Evolutionary conservation across 2,888 invertebrate genomes (phyloP), one percentile per base, ranked within the genome.

Genomic region (Nematopogon swammerdamellus): DNA sequence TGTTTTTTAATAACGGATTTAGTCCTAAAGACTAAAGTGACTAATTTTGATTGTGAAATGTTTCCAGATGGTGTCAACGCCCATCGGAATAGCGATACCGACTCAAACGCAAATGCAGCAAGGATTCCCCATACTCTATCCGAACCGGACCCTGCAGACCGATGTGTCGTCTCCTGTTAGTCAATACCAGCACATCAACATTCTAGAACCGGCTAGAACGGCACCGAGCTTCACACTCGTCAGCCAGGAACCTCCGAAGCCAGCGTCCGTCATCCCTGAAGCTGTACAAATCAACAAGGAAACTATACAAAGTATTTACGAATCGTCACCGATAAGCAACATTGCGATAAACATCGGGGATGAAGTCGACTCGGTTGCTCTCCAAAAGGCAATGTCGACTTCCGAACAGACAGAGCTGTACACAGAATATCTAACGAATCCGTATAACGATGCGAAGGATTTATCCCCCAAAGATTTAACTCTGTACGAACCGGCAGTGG

Each of bases 51-150:
- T n/a, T n/a, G n/a, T n/a, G n/a, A n/a, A n/a, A n/a, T 51, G 51
- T 46, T 73, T 74, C 1, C 76, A 86, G 85, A 83, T 85, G 83
- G 82, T 85, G 52, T 85, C 85, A 14, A 85, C 86, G 18, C 84
- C 85, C 1, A 85, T 86, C 49, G 82, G 83, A 17, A 70, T 79
- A 60, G 67, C 77, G 30, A 65, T 77, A 46, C 72, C 77, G 53
- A 63, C 70, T 1, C 70, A 69, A 55, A 66, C 72, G 51, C 36
- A 36, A 14, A 47, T 51, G 20, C 52, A 52, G 5, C 47, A 53
- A 25, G 49, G 51, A 2, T 52, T 52, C 42, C 72, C 73, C 44
- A 67, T 72, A 11, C 59, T 76, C 3, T 72, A 68, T 56, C 71
- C 72, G 8, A 56, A 36, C 42, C 49, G 4, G 29, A 19, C 18